Percentiles rank a stretch among this genome's conserved stretches.
Conservation (phyloP, 2,888 invertebrate species). For the Synanthedon andrenaeformis region DNA sequence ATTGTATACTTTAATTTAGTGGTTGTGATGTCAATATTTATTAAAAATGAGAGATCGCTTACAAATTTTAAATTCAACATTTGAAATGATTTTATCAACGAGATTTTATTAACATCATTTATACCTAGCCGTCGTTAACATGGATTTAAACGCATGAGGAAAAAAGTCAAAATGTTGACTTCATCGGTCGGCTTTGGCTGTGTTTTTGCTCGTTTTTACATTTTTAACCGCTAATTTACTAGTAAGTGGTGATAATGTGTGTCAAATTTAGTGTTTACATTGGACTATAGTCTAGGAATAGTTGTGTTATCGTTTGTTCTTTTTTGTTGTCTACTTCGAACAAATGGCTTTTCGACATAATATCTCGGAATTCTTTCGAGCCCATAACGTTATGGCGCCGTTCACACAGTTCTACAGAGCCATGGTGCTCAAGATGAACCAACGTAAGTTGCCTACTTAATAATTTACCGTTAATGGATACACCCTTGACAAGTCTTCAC, state of each 20-base stretch:
- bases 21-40: slow-evolving; percentile 53
- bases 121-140: too few species aligned
- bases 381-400: slow-evolving; percentile 50
- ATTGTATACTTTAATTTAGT: slow-evolving; percentile 2
- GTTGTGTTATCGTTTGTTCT: slow-evolving; percentile 1
- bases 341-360: slow-evolving; percentile 37
- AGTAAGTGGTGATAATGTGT: slow-evolving; percentile 59
- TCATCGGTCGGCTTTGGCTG: neutral
- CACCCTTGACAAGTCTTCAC: neutral
- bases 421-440: slow-evolving; percentile 64
- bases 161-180: neutral
- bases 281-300: slow-evolving; percentile 23
- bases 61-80: slow-evolving; percentile 4
- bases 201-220: slow-evolving; percentile 9
- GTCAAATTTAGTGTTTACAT: slow-evolving; percentile 57
- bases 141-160: too few species aligned
- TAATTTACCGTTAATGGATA: neutral
- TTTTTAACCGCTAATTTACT: slow-evolving; percentile 7
- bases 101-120: too few species aligned
- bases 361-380: slow-evolving; percentile 31
- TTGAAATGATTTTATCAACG: neutral
- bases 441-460: slow-evolving; percentile 35
- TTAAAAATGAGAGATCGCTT: slow-evolving; percentile 13
- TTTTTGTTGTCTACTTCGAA: neutral
- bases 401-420: slow-evolving; percentile 56